Conservation (phyloP, 2,113 vertebrate genomes). For the Nicator chloris region DNA sequence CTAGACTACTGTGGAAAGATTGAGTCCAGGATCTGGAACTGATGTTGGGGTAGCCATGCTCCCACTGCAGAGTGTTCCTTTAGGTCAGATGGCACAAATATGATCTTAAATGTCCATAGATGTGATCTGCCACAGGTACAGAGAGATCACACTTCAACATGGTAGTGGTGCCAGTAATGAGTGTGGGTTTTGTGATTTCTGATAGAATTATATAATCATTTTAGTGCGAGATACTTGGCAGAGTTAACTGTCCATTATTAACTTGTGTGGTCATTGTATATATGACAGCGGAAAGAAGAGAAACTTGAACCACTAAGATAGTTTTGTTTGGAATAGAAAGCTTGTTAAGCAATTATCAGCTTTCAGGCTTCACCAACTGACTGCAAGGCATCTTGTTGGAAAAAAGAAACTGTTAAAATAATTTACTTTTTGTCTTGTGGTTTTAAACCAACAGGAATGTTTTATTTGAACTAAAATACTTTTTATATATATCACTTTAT, state of each 20-base stretch:
- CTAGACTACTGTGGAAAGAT: not conserved
- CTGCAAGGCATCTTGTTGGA: conserved; percentile 20
- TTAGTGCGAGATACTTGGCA: not conserved
- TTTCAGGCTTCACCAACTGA: conserved; percentile 17
- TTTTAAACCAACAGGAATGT: not conserved
- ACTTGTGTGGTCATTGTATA: not conserved
- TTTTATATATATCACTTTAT: not conserved
- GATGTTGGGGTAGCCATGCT: not conserved
- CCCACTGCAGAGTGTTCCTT: not conserved
- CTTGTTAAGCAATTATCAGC: conserved; percentile 32
- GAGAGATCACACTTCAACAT: not conserved
- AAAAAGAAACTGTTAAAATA: conserved; percentile 22
- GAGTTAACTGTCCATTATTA: not conserved
- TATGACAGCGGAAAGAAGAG: not conserved
- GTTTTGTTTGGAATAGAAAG: conserved; percentile 29
- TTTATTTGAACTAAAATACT: not conserved
- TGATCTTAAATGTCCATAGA: not conserved
- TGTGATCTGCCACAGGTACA: not conserved
- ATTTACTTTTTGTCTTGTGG: not conserved
- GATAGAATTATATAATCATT: not conserved
- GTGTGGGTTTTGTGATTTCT: not conserved
- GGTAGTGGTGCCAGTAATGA: not conserved
- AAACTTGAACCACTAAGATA: not conserved
- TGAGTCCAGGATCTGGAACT: not conserved
- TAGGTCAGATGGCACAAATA: not conserved